These are phyloP conservation scores for Lophius piscatorius DNA, from an alignment of 2,113 vertebrate genomes.

Conservation along the genomic window DNA sequence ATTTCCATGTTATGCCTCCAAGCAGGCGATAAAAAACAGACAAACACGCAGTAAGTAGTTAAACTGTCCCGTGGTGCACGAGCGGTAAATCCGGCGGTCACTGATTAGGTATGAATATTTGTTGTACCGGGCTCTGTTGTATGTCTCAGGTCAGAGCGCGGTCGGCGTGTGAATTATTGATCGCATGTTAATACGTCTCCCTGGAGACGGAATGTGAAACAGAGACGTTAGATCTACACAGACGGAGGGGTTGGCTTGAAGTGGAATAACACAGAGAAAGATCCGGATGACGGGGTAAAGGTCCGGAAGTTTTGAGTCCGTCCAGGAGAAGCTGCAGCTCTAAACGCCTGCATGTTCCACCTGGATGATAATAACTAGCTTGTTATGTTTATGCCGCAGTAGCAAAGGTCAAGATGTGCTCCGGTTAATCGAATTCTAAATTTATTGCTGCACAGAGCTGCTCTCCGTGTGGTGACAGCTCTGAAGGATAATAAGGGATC, in stretches of 20 bases:
- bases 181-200: slow-evolving; percentile 68
- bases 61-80: neutral
- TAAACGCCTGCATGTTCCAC: neutral
- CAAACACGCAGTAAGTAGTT: neutral
- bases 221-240: slow-evolving; percentile 39
- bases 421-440: slow-evolving; percentile 57
- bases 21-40: neutral
- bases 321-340: too few relatives aligned
- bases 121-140: slow-evolving; percentile 25
- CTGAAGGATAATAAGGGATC: slow-evolving; percentile 56
- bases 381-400: slow-evolving; percentile 6
- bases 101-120: too few relatives aligned
- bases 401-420: slow-evolving; percentile 57
- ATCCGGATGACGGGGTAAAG: neutral
- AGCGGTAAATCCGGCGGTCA: too few relatives aligned
- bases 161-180: slow-evolving; percentile 71
- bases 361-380: slow-evolving; percentile 14
- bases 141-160: slow-evolving; percentile 30
- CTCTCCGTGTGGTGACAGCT: slow-evolving; percentile 41
- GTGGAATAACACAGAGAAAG: neutral
- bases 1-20: neutral
- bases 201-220: slow-evolving; percentile 31
- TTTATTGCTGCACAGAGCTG: slow-evolving; percentile 34
- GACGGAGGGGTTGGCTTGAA: slow-evolving; percentile 10
- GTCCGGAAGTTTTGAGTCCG: too few relatives aligned